phyloP scores from a whole-genome alignment of 2,888 invertebrate genomes.

The Fragum fragum region DNA sequence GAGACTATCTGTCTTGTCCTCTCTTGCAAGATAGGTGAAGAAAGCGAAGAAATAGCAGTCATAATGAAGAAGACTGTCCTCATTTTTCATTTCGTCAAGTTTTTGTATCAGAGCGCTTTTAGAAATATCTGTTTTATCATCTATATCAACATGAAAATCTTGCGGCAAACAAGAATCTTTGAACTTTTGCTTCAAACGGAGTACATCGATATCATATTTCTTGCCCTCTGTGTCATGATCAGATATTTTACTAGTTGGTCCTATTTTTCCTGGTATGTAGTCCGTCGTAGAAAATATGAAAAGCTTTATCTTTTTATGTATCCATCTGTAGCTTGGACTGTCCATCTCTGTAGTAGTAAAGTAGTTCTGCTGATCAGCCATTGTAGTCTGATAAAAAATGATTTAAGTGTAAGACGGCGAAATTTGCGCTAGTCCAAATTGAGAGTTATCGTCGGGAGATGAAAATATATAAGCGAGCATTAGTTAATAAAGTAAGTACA shows the following conservation, averaged over 20 bases:
- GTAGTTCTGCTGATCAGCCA: neutral
- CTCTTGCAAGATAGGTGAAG: neutral
- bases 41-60: slow-evolving; percentile 24
- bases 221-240: too few species aligned
- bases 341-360: neutral
- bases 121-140: neutral
- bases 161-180: neutral
- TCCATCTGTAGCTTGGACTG: neutral
- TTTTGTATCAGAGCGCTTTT: neutral
- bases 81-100: neutral
- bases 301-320: neutral
- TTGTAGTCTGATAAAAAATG: too few species aligned
- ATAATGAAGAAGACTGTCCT: neutral
- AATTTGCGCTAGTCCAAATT: too few species aligned
- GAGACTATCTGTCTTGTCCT: neutral
- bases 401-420: too few species aligned
- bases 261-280: neutral
- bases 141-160: neutral
- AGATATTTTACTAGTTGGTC: neutral
- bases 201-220: neutral
- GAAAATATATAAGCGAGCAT: too few species aligned
- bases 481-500: too few species aligned
- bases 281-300: slow-evolving; percentile 3
- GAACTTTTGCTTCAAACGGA: neutral
- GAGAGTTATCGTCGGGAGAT: too few species aligned